Base-by-base conservation (phyloP, 1,140 invertebrate genomes). In the Aplysia californica region DNA sequence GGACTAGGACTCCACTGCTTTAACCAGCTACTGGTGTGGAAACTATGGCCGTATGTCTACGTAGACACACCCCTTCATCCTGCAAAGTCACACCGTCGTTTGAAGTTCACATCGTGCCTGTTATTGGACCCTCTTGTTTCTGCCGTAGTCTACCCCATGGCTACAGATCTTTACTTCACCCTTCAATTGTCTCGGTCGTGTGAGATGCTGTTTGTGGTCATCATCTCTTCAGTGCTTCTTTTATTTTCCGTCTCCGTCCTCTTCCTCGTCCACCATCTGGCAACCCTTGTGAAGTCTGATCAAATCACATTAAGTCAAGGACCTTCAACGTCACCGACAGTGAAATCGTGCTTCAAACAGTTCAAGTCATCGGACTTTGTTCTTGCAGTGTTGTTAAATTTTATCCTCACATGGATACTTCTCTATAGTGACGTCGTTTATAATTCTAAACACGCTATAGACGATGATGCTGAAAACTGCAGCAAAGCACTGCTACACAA, bases 71-170 rank as follows among this genome's bases (percentile, higher is more conserved):
- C 26, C 1, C 4, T 10, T 18, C 0, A 21, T 1, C 41, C 31
- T 2, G 41, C 31, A 5, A 21, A 20, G 1, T 31, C 15, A 6
- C 3, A 35, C 50, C 18, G 15, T 0, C 36, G 29, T 18, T 1
- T 35, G 29, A 35, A 20, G 1, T 20, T 33, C 29, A 39, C 2
- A 36, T 56, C 50, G 2, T n/a, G 10, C 3, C 18, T 33, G 1
- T 50, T 56, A 5, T 20, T 70, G 3, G 68, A 70, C n/a, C 44
- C 68, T 2, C 31, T 70, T 2, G 50, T 70, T 50, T 39, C 68
- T 3, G 18, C 68, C 31, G n/a, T 70, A 1, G 50, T 56, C n/a
- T 70, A 55, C 29, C 68, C 68, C 1, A 6, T 70, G 50, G 21
- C 68, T 15, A 18, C 50, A 2, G 68, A 70, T n/a, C 4, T 70